Percentiles rank a stretch among this genome's conserved stretches.
Conservation (phyloP, 2,113 vertebrate species). For the Amphiprion percula region DNA sequence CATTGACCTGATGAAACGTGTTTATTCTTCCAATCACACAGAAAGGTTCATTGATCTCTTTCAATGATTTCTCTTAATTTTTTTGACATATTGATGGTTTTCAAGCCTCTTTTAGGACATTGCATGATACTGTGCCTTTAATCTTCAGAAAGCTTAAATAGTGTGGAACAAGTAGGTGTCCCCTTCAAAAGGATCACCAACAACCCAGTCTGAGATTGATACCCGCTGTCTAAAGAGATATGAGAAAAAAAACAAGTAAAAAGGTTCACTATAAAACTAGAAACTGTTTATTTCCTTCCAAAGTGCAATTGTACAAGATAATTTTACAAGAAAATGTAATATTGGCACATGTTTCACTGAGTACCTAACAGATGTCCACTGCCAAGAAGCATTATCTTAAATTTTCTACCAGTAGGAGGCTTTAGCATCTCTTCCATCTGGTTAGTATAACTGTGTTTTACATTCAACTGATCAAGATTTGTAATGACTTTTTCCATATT, state of each 20-base stretch:
- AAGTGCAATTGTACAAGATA: background rate
- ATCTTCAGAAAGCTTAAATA: no score
- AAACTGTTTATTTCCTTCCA: background rate
- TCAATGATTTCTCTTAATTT: background rate
- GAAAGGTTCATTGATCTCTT: background rate
- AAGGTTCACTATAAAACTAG: background rate
- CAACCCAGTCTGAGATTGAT: background rate
- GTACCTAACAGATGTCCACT: background rate
- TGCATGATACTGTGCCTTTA: background rate
- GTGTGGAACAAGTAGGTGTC: background rate
- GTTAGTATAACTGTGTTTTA: background rate
- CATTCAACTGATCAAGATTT: background rate
- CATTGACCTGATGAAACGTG: background rate
- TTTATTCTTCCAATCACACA: background rate
- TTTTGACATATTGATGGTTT: background rate
- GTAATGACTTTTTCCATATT: background rate
- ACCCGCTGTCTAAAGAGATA: slow-evolving; percentile 3
- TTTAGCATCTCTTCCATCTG: background rate
- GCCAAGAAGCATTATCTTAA: background rate
- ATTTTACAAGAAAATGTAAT: background rate
- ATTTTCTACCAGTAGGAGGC: background rate
- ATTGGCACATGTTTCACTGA: no score
- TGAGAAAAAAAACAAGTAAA: background rate
- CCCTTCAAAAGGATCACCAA: background rate
- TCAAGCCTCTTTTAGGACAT: background rate